Conservation (phyloP, 2,888 invertebrate species). For the Colostygia pectinataria region DNA sequence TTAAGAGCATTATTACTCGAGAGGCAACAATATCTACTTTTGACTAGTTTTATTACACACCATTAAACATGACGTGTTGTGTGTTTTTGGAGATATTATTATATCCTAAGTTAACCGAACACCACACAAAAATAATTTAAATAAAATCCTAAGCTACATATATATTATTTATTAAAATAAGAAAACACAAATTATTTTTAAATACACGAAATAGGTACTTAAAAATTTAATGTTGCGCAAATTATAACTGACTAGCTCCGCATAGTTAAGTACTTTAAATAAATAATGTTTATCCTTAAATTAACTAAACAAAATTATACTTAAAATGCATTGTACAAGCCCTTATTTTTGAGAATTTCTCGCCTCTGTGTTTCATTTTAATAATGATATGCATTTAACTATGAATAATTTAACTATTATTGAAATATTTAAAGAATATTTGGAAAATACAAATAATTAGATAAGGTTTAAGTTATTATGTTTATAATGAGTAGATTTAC, state of each 20-base stretch:
- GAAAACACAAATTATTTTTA: constrained; percentile 77
- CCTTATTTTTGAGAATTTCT: constrained; percentile 61
- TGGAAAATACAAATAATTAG: constrained; percentile 69
- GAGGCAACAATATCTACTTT: constrained; percentile 69
- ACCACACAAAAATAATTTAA: constrained; percentile 81
- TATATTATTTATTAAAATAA: constrained; percentile 56
- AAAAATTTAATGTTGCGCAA: constrained; percentile 81
- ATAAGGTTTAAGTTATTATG: constrained; percentile 49
- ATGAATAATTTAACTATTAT: constrained; percentile 75
- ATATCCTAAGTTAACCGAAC: constrained; percentile 73
- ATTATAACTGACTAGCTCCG: constrained; percentile 82
- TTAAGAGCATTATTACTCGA: constrained; percentile 46
- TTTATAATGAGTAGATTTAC: constrained; percentile 64
- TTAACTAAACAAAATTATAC: constrained; percentile 63
- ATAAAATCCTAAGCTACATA: constrained; percentile 73
- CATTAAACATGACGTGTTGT: constrained; percentile 53
- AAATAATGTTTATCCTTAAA: constrained; percentile 80
- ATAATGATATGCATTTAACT: constrained; percentile 78
- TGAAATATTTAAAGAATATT: constrained; percentile 67
- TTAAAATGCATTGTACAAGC: constrained; percentile 76
- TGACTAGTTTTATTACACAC: constrained; percentile 79
- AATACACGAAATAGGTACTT: constrained; percentile 70
- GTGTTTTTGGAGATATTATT: constrained; percentile 56
- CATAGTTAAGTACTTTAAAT: constrained; percentile 83
- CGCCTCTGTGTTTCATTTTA: constrained; percentile 55